Evolutionary conservation across 2,797 vertebrate species (phyloP).

Genomic region (Gambelia wislizenii): DNA sequence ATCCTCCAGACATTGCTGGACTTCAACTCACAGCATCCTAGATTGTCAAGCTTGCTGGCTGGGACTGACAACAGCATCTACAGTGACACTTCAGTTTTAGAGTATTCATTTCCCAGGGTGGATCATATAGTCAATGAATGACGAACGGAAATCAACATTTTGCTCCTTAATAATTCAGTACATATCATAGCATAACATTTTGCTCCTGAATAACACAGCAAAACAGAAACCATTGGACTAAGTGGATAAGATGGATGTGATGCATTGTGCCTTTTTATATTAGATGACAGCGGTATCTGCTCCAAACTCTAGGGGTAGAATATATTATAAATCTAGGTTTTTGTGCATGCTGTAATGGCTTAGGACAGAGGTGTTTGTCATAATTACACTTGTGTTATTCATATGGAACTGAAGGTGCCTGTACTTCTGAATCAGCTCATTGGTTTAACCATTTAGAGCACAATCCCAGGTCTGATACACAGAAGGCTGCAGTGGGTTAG

Average conservation of each 20-base stretch:
- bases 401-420: not conserved
- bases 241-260: not conserved
- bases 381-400: slow-evolving; percentile 42
- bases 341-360: slow-evolving; percentile 74
- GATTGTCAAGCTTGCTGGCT: too few species aligned
- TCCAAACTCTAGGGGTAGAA: not conserved
- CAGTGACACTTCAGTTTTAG: too few species aligned
- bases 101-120: not conserved
- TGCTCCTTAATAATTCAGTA: not conserved
- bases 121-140: not conserved
- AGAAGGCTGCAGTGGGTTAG: not conserved
- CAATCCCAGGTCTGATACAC: too few species aligned
- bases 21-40: too few species aligned
- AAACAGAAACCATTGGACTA: not conserved
- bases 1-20: too few species aligned
- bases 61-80: too few species aligned
- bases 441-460: not conserved
- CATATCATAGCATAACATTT: too few species aligned
- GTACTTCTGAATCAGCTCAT: not conserved
- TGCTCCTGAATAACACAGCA: not conserved
- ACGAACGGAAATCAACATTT: not conserved
- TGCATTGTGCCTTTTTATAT: not conserved
- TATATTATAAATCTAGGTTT: slow-evolving; percentile 41
- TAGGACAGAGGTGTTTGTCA: slow-evolving; percentile 73
- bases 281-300: not conserved